Evolutionary conservation across 2,888 invertebrate species (phyloP).

Genomic region (Orchestes rusci): DNA sequence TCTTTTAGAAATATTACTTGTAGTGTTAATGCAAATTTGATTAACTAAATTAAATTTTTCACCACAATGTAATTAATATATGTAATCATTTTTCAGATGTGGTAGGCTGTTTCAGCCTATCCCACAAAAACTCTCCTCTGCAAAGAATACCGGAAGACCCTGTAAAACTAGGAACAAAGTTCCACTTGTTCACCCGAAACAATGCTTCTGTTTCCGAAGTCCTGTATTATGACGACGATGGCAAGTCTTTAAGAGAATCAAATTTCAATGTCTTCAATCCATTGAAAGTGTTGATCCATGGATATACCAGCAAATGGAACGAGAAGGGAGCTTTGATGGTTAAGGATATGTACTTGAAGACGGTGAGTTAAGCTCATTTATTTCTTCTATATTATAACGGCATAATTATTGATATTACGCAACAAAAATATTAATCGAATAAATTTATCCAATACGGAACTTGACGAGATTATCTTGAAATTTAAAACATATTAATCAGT

Average conservation of each 20-base stretch:
- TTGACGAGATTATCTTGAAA: too few relatives aligned
- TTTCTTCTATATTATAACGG: too few relatives aligned
- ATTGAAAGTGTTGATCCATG: conserved; percentile 51
- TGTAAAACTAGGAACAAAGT: conserved; percentile 47
- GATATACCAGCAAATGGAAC: conserved; percentile 51
- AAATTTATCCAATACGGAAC: too few relatives aligned
- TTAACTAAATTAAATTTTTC: too few relatives aligned
- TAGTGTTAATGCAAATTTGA: too few relatives aligned
- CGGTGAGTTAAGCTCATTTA: conserved; percentile 44
- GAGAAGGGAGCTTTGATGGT: conserved; percentile 44
- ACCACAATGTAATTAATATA: too few relatives aligned
- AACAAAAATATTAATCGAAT: too few relatives aligned
- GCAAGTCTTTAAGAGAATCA: conserved; percentile 43
- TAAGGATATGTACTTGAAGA: conserved; percentile 45
- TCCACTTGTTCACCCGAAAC: conserved; percentile 46
- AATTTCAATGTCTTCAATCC: conserved; percentile 44
- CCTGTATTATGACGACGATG: conserved; percentile 46
- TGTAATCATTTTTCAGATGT: conserved; percentile 43
- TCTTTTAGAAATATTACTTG: too few relatives aligned
- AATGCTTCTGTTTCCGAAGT: conserved; percentile 42
- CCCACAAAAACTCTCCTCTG: conserved; percentile 45
- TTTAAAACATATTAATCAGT: too few relatives aligned
- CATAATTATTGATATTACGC: too few relatives aligned
- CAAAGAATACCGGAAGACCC: conserved; percentile 52
- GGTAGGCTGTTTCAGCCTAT: conserved; percentile 51